Evolutionary conservation across 2,113 vertebrate genomes (phyloP).

Genomic region (Orthochromis indermauri): DNA sequence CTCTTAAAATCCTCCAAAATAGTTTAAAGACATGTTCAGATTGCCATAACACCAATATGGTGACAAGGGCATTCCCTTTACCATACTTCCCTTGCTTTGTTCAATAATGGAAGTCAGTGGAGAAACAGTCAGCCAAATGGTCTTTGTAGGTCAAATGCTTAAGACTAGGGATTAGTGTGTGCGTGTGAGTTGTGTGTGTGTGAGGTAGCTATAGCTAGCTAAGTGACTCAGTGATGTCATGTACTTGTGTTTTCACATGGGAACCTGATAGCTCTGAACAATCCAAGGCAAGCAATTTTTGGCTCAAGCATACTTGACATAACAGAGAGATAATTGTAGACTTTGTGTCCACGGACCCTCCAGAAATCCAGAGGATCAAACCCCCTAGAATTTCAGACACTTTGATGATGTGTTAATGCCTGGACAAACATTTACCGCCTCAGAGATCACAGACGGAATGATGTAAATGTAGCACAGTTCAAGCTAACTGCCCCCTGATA

Average conservation of each 20-base stretch:
- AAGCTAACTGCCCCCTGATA: conserved; percentile 20
- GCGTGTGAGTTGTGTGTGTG: not conserved
- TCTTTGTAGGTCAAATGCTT: conserved; percentile 3
- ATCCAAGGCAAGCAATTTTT: conserved; percentile 59
- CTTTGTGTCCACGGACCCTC: conserved; percentile 48
- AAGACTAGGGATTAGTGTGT: conserved; percentile 14
- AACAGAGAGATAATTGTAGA: conserved; percentile 63
- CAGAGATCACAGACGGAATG: conserved; percentile 52
- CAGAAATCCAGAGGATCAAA: conserved; percentile 51
- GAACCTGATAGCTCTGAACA: conserved; percentile 59
- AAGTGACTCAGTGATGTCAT: conserved; percentile 64
- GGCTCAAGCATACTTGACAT: conserved; percentile 61
- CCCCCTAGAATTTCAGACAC: conserved; percentile 47
- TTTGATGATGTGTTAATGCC: conserved; percentile 64
- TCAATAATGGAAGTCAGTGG: not conserved
- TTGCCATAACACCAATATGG: not conserved
- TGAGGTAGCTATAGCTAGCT: conserved; percentile 32
- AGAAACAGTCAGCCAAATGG: not conserved
- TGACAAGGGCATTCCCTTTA: not conserved
- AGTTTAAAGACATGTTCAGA: not conserved
- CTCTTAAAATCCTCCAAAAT: not conserved
- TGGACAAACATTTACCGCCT: conserved; percentile 59
- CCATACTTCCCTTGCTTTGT: not conserved
- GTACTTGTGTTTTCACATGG: conserved; percentile 61
- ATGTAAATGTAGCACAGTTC: conserved; percentile 36